Evolutionary conservation across 2,797 vertebrate species (phyloP).

Genomic region (Liparis tanakae): DNA sequence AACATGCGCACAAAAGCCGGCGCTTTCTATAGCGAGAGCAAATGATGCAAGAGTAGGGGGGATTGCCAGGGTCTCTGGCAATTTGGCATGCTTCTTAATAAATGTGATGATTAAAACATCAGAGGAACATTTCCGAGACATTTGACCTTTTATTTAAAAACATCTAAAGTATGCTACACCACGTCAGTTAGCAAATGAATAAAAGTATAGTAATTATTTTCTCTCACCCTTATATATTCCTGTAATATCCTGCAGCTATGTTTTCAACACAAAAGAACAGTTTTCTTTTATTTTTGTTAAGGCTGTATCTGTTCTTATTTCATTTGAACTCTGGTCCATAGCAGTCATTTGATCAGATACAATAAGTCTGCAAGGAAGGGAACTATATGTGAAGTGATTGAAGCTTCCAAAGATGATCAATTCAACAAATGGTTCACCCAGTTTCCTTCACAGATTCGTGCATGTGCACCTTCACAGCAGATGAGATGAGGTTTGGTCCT

Average conservation of each 20-base stretch:
- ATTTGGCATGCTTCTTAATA: not conserved
- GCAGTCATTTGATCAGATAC: not conserved
- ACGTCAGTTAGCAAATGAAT: not conserved
- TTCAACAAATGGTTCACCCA: not conserved
- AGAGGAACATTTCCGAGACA: not conserved
- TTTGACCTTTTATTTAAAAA: not conserved
- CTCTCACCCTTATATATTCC: not conserved
- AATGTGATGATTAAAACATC: not conserved
- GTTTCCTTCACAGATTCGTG: not conserved
- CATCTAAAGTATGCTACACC: not conserved
- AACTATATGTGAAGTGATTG: not conserved
- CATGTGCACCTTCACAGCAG: not conserved
- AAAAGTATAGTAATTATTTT: no score
- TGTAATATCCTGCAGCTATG: not conserved
- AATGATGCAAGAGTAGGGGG: slow-evolving; percentile 83
- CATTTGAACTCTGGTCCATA: not conserved
- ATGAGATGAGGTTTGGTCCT: not conserved
- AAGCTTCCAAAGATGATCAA: no score
- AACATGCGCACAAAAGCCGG: slow-evolving; percentile 75
- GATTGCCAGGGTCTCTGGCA: slow-evolving; percentile 68
- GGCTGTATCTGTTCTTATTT: not conserved
- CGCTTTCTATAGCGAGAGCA: slow-evolving; percentile 23
- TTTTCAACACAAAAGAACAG: not conserved
- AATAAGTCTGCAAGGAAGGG: not conserved
- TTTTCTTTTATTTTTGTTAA: not conserved